phyloP scores from a whole-genome alignment of 2,888 invertebrate genomes.

The Chalcis sispes region DNA sequence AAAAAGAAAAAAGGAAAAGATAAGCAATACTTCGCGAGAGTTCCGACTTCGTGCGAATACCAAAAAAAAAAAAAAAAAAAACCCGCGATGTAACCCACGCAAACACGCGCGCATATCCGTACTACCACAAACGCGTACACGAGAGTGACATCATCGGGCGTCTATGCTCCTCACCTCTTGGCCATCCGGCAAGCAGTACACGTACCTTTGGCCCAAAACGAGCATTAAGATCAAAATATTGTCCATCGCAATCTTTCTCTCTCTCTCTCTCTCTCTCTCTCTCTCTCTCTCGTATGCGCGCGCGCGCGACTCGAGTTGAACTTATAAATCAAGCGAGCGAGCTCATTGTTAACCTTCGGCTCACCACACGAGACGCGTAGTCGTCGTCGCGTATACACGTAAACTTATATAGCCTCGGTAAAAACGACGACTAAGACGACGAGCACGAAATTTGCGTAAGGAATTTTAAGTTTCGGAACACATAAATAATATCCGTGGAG shows the following conservation, averaged over 20 bases:
- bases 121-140: background rate
- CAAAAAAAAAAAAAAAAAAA: too few relatives aligned
- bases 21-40: too few relatives aligned
- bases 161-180: constrained; percentile 20
- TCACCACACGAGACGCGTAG: constrained; percentile 7
- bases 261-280: too few relatives aligned
- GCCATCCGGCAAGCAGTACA: constrained; percentile 61
- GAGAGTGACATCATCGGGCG: constrained; percentile 51
- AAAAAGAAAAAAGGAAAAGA: too few relatives aligned
- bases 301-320: constrained; percentile 64
- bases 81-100: background rate
- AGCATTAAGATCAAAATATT: constrained; percentile 68
- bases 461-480: constrained; percentile 55
- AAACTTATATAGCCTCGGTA: too few relatives aligned
- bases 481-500: constrained; percentile 57
- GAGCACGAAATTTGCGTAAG: constrained; percentile 51
- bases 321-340: constrained; percentile 67
- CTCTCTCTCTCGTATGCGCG: too few relatives aligned
- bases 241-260: constrained; percentile 55
- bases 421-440: constrained; percentile 18
- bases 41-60: too few relatives aligned
- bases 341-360: constrained; percentile 57
- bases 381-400: too few relatives aligned
- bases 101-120: background rate
- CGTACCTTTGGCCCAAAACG: constrained; percentile 65